Conservation (phyloP, 2,888 invertebrate genomes). For the Papilio elwesi region DNA sequence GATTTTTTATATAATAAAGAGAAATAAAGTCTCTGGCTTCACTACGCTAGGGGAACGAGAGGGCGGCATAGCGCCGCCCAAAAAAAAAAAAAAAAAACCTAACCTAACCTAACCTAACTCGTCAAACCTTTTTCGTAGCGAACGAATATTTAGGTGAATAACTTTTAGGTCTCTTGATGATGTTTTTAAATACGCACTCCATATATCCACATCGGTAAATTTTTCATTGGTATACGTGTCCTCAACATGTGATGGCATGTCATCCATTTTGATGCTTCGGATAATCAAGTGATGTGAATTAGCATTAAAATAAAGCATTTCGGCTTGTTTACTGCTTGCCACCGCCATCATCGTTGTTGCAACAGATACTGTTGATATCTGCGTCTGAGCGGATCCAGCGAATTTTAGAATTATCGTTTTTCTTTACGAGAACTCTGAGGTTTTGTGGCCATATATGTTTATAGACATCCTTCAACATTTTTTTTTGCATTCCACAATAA, state of each 20-base stretch:
- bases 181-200: not conserved
- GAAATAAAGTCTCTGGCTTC: too few species aligned
- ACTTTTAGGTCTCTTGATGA: not conserved
- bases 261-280: not conserved
- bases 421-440: not conserved
- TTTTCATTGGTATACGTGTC: not conserved
- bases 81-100: too few species aligned
- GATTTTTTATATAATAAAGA: too few species aligned
- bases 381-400: conserved; percentile 9
- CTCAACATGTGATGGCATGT: not conserved
- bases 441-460: conserved; percentile 5
- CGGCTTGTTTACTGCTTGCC: not conserved
- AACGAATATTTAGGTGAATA: not conserved
- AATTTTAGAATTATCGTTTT: conserved; percentile 16
- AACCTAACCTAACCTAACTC: too few species aligned
- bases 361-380: conserved; percentile 2
- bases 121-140: not conserved
- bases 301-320: not conserved
- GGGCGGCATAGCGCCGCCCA: too few species aligned
- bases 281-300: not conserved
- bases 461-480: not conserved
- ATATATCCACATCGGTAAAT: not conserved
- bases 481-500: conserved; percentile 21
- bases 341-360: not conserved
- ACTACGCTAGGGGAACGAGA: too few species aligned